Conservation (phyloP, 2,113 vertebrate genomes). For the Sporophila hypoxantha region DNA sequence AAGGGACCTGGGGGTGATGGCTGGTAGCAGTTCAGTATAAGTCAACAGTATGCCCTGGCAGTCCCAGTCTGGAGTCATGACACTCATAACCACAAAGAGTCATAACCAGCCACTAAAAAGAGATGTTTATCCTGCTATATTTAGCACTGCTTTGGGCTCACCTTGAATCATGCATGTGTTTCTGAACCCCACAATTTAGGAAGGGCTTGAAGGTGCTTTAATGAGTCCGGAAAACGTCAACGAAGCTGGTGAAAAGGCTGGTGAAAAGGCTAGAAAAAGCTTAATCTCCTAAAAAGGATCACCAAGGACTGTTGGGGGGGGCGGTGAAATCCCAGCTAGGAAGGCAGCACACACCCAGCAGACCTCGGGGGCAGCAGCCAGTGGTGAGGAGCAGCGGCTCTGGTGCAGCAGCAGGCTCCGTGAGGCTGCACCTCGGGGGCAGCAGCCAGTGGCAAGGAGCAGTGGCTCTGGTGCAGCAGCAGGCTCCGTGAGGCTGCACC, state of each 20-base stretch:
- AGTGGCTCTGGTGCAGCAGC: too few relatives aligned
- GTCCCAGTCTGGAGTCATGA: too few relatives aligned
- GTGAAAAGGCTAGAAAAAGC: background rate
- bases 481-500: too few relatives aligned
- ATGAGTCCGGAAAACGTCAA: background rate
- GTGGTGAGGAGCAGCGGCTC: too few relatives aligned
- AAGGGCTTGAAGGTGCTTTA: background rate
- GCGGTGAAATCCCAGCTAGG: too few relatives aligned
- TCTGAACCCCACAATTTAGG: background rate
- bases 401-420: too few relatives aligned
- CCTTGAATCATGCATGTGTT: background rate
- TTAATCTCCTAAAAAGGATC: background rate
- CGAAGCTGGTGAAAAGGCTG: background rate
- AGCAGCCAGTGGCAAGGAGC: too few relatives aligned
- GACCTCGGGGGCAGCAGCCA: too few relatives aligned
- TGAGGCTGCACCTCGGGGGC: too few relatives aligned
- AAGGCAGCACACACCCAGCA: too few relatives aligned
- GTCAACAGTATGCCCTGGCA: background rate
- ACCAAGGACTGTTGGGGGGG: too few relatives aligned
- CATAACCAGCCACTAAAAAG: background rate
- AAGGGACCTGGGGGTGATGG: background rate
- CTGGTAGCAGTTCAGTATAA: background rate
- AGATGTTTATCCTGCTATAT: background rate
- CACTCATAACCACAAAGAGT: background rate
- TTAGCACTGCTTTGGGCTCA: background rate